A percentile compares a stretch with the other conserved stretches of the same genome.
These are phyloP conservation scores for Puntigrus tetrazona DNA, from an alignment of 2,113 vertebrate species.

Conservation along the genomic window DNA sequence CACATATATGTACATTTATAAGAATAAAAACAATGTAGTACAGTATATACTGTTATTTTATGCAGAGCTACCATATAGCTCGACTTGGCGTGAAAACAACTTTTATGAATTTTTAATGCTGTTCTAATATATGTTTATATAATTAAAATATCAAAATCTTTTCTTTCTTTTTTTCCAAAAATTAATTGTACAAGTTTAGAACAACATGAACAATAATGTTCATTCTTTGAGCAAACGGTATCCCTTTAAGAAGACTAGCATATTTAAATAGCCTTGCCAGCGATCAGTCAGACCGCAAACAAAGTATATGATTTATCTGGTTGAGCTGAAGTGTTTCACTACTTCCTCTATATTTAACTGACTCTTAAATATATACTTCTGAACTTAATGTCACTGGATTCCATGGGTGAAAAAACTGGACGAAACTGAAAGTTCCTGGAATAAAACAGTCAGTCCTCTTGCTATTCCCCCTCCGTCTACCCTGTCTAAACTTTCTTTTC, in stretches of 20 bases:
- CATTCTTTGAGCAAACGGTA: neutral
- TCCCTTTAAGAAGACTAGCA: constrained; percentile 7
- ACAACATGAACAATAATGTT: neutral
- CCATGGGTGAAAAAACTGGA: neutral
- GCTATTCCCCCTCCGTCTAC: neutral
- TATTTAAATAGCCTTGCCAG: neutral
- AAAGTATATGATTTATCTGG: constrained; percentile 16
- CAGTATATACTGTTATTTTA: too few relatives aligned
- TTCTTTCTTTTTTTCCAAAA: too few relatives aligned
- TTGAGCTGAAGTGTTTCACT: neutral
- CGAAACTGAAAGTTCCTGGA: neutral
- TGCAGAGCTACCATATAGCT: too few relatives aligned
- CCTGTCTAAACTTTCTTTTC: constrained; percentile 24
- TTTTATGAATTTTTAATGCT: neutral
- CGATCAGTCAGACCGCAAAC: neutral
- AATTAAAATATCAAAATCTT: neutral
- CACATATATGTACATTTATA: too few relatives aligned
- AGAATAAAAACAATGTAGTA: too few relatives aligned
- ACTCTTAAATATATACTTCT: constrained; percentile 6
- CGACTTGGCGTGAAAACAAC: neutral
- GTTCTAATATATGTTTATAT: neutral
- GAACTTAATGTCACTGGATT: neutral
- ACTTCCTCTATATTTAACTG: constrained; percentile 27
- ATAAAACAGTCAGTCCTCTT: neutral
- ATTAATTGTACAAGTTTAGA: neutral